phyloP scores from a whole-genome alignment of 2,797 vertebrate genomes.

The Cossypha polioptera region DNA sequence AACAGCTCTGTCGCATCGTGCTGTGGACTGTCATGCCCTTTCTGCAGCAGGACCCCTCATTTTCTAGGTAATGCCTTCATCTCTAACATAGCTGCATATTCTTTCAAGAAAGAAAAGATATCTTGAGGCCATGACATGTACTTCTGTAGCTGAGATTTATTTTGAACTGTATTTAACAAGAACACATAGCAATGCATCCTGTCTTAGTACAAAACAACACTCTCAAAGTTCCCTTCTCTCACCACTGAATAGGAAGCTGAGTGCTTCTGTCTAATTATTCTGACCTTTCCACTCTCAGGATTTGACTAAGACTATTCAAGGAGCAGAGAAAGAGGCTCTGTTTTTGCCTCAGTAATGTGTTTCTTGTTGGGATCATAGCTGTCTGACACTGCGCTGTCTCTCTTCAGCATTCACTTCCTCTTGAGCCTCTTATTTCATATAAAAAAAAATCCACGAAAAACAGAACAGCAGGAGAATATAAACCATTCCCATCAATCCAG shows the following conservation, averaged over 20 bases:
- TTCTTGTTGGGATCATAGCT: neutral
- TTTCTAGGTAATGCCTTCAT: neutral
- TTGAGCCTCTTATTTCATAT: neutral
- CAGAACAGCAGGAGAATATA: neutral
- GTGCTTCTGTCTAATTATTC: slow-evolving; percentile 42
- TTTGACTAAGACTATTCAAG: slow-evolving; percentile 37
- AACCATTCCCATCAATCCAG: neutral
- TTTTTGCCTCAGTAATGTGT: neutral
- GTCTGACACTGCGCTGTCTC: neutral
- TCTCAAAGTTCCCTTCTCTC: neutral
- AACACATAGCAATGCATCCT: neutral
- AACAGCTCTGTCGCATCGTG: neutral
- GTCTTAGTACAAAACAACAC: neutral
- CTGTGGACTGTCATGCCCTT: neutral
- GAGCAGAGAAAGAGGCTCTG: slow-evolving; percentile 10
- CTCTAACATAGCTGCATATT: neutral
- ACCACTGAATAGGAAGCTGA: neutral
- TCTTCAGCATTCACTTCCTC: neutral
- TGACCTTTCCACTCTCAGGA: slow-evolving; percentile 36
- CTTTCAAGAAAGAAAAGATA: neutral
- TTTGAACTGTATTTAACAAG: neutral
- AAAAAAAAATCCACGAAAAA: accelerated
- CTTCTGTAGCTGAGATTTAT: neutral
- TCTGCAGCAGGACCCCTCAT: neutral
- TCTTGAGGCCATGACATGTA: neutral